phyloP scores from a whole-genome alignment of 2,797 vertebrate genomes.

The Enteromius viviparus region DNA sequence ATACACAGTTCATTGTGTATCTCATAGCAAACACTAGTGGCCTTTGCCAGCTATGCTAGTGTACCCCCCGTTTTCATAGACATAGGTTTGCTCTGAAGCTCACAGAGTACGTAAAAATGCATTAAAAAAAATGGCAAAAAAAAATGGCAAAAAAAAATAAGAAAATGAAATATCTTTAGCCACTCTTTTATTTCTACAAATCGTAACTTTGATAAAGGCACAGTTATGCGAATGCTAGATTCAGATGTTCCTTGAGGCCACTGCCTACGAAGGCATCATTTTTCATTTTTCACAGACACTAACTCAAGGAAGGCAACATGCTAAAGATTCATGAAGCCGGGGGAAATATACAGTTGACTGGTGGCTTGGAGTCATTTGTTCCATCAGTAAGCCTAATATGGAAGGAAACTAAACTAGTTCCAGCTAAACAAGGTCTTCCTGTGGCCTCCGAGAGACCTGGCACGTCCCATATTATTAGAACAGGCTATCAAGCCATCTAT shows the following conservation, averaged over 20 bases:
- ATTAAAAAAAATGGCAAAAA: too few relatives aligned
- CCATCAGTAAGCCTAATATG: not conserved
- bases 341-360: not conserved
- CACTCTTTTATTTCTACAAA: too few relatives aligned
- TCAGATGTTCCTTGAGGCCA: not conserved
- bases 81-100: too few relatives aligned
- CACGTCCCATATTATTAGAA: constrained; percentile 14
- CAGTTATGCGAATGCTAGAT: not conserved
- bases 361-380: constrained; percentile 1
- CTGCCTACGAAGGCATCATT: not conserved
- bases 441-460: not conserved
- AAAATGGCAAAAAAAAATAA: too few relatives aligned
- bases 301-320: not conserved
- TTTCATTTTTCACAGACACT: not conserved
- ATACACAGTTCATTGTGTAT: not conserved
- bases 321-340: constrained; percentile 6
- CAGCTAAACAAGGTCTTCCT: not conserved
- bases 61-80: not conserved
- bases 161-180: too few relatives aligned
- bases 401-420: not conserved
- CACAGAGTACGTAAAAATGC: too few relatives aligned
- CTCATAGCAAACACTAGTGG: constrained; percentile 5
- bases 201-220: not conserved
- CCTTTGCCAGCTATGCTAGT: not conserved
- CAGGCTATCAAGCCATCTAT: constrained; percentile 35